These are phyloP conservation scores for Oreortyx pictus DNA, from an alignment of 2,797 vertebrate species.

Conservation along the genomic window DNA sequence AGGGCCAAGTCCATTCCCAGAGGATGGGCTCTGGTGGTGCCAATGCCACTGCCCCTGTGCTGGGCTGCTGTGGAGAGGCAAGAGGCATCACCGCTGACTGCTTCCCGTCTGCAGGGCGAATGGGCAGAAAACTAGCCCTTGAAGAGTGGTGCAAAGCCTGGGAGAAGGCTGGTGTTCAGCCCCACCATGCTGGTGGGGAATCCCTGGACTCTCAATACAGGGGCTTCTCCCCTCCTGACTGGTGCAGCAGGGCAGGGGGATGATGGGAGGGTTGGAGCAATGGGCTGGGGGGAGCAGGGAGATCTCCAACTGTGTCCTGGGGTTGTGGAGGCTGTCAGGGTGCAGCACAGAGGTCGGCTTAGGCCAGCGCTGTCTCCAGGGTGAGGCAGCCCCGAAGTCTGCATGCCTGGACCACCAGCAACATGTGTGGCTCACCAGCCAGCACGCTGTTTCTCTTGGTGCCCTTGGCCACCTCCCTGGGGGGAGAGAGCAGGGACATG, in stretches of 20 bases:
- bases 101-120: background rate
- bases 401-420: rapidly evolving
- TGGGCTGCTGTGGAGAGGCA: rapidly evolving
- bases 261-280: background rate
- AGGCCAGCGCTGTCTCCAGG: background rate
- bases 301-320: background rate
- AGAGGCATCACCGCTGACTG: background rate
- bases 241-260: background rate
- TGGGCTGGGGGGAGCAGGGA: background rate
- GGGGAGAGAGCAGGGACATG: too few relatives aligned
- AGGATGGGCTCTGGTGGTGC: background rate
- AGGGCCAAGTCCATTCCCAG: background rate
- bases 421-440: rapidly evolving
- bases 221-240: background rate
- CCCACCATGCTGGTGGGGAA: rapidly evolving
- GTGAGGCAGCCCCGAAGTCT: background rate
- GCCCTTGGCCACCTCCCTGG: background rate
- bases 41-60: background rate
- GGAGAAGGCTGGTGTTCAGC: background rate
- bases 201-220: background rate
- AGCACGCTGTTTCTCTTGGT: rapidly evolving
- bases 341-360: background rate
- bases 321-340: background rate
- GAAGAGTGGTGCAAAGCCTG: background rate
- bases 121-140: background rate